Base-by-base conservation (phyloP, 2,113 vertebrate genomes). In the Oryzias melastigma region DNA sequence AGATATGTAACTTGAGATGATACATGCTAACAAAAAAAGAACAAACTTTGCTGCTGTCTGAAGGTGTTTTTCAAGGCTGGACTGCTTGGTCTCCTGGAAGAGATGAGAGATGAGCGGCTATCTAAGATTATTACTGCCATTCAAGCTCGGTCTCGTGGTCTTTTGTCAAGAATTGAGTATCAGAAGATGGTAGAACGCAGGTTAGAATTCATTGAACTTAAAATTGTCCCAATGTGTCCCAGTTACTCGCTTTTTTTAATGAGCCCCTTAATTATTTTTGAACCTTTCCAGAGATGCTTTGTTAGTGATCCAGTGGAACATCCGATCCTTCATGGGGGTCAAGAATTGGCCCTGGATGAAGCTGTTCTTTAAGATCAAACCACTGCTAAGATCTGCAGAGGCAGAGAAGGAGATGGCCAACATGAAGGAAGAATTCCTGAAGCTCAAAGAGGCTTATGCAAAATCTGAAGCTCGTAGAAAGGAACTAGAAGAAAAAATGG, bases 291-390 rank as follows among this genome's bases (percentile, higher is more conserved):
- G 95, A 86, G 95, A 97, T 50, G 87, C 94, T 0, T 64, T 96
- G 18, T 55, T 95, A 58, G 90, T 95, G n/a, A 95, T 96, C 70
- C 95, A 96, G 73, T 96, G 94, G 93, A 96, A 96, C 71, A 82
- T 96, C 17, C 83, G 94, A 14, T 91, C 95, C 54, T 96, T 96
- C 85, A 96, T 96, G 95, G 92, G 88, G 1, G 95, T 96, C 69
- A 96, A 96, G 83, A 95, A 96, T 68, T 96, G 95, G 94, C 93
- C 93, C 0, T 95, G 93, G 93, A 95, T 95, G 94, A 95, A 92
- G 68, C 88, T 95, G 43, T 95, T 71, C 84, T 96, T 96, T 78
- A 96, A 96, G 90, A 96, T 96, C 83, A 95, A 96, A 41, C 95
- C 95, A 0, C 73, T 96, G 59, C 27, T 96, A 65, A 95, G 92